Percentiles rank a stretch among this genome's conserved stretches.
Evolutionary conservation across 2,888 invertebrate genomes (phyloP).

Genomic region (Sabellastarte sp.): DNA sequence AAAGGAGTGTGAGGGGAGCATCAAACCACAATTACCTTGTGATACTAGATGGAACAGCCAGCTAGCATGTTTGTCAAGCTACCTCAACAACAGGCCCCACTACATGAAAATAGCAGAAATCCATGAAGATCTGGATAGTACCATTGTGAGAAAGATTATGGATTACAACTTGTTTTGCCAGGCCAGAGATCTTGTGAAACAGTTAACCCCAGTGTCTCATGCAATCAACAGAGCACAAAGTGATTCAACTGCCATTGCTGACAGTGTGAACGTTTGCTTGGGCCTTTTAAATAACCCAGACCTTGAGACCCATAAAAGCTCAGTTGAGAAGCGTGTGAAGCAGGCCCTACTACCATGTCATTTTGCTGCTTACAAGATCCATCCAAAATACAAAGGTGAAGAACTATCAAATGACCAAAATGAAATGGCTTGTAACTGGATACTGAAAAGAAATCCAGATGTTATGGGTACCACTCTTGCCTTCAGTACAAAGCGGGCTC

Average conservation of each 20-base stretch:
- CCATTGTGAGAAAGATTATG: not conserved
- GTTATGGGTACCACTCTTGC: no score
- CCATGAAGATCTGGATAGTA: not conserved
- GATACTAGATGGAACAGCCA: not conserved
- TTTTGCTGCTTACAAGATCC: constrained; percentile 1
- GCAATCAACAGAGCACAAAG: not conserved
- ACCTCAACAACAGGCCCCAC: not conserved
- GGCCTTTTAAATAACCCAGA: not conserved
- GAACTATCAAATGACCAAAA: not conserved
- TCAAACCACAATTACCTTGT: not conserved
- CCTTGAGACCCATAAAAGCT: not conserved
- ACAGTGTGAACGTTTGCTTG: not conserved
- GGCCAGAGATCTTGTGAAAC: not conserved
- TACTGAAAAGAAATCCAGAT: no score
- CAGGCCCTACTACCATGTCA: not conserved
- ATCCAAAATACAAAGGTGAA: not conserved
- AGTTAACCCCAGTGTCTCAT: not conserved
- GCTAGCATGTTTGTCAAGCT: not conserved
- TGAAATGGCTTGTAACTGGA: no score
- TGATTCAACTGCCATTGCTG: not conserved
- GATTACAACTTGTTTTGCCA: not conserved
- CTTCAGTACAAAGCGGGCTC: no score
- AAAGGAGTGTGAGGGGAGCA: not conserved
- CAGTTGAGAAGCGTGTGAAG: not conserved
- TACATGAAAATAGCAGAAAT: not conserved